These are phyloP conservation scores for Diarsia dahlii DNA, from an alignment of 2,888 invertebrate genomes.

Conservation along the genomic window DNA sequence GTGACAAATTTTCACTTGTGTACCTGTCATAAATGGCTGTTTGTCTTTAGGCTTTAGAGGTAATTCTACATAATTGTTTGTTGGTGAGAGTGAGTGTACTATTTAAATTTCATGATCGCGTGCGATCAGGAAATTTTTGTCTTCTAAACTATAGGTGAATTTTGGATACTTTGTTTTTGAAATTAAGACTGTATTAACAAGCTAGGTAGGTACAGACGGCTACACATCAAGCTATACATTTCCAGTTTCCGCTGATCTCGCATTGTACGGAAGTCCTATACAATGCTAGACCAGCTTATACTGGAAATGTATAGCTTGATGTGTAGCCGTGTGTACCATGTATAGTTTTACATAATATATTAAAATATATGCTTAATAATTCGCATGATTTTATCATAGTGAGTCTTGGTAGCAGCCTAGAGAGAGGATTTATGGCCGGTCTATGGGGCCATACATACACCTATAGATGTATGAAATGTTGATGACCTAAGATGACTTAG, in stretches of 20 bases:
- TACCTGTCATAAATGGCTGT: conserved; percentile 31
- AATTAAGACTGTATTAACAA: not conserved
- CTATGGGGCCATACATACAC: too few relatives aligned
- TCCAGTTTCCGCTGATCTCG: too few relatives aligned
- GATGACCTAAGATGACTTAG: not conserved
- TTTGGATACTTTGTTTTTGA: not conserved
- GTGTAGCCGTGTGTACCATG: too few relatives aligned
- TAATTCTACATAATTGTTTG: conserved; percentile 23
- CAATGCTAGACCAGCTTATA: too few relatives aligned
- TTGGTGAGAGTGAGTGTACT: conserved; percentile 5
- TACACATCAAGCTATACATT: too few relatives aligned
- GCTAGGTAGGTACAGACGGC: not conserved
- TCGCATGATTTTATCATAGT: not conserved
- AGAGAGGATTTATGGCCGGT: not conserved
- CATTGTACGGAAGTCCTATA: too few relatives aligned
- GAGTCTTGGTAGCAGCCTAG: not conserved
- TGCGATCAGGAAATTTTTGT: not conserved
- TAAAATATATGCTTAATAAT: too few relatives aligned
- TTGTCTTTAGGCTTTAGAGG: conserved; percentile 27
- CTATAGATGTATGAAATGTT: not conserved
- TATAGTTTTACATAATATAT: too few relatives aligned
- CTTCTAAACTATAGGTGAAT: not conserved
- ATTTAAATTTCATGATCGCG: too few relatives aligned
- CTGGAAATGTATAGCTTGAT: too few relatives aligned
- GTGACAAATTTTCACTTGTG: conserved; percentile 61